Conservation (phyloP, 2,888 invertebrate genomes). For the Oxytorus armatus region DNA sequence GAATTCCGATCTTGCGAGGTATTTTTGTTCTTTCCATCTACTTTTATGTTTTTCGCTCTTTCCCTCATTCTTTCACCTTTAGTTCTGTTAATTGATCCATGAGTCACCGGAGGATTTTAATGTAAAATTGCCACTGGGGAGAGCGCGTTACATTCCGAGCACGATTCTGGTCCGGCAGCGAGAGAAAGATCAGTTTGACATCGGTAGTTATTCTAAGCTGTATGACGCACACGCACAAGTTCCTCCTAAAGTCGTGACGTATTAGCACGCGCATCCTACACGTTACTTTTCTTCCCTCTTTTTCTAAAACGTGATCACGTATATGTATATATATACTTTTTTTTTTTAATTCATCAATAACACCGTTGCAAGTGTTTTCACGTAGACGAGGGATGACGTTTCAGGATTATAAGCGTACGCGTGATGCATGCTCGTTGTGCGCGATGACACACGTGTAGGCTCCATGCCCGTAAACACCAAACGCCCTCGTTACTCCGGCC, state of each 20-base stretch:
- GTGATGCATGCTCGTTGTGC: slow-evolving; percentile 42
- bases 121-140: slow-evolving; percentile 13
- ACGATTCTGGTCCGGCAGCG: slow-evolving; percentile 46
- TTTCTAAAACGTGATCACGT: background rate
- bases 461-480: background rate
- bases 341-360: no score
- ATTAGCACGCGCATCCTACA: slow-evolving; percentile 35
- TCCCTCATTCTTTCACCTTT: slow-evolving; percentile 26
- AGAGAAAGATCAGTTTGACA: slow-evolving; percentile 78
- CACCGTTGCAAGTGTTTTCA: slow-evolving; percentile 21
- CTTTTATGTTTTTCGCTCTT: slow-evolving; percentile 14
- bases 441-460: slow-evolving; percentile 26
- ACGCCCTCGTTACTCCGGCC: slow-evolving; percentile 2
- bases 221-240: slow-evolving; percentile 80
- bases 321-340: slow-evolving; percentile 5
- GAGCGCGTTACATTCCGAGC: slow-evolving; percentile 41
- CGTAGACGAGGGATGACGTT: background rate
- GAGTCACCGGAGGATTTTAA: slow-evolving; percentile 46
- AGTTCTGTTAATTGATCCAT: slow-evolving; percentile 42
- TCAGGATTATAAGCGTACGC: slow-evolving; percentile 32
- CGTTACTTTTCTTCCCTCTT: slow-evolving; percentile 34
- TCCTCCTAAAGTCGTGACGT: slow-evolving; percentile 41
- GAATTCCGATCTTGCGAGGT: background rate
- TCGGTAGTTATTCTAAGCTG: slow-evolving; percentile 83
- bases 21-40: slow-evolving; percentile 8